These are phyloP conservation scores for Epinotia nisella DNA, from an alignment of 2,888 invertebrate species.

Conservation along the genomic window DNA sequence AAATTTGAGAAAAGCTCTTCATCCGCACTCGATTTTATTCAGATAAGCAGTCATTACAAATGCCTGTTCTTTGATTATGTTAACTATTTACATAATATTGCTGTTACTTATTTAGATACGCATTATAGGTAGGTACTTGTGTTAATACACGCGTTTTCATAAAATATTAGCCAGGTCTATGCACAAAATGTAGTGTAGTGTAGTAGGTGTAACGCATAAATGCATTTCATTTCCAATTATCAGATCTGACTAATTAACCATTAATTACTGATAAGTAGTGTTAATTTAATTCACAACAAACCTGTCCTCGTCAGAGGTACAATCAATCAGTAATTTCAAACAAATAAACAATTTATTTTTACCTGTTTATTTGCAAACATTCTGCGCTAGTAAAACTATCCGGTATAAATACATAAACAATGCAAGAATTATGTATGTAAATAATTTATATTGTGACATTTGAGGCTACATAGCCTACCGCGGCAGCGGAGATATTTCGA, in stretches of 20 bases:
- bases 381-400: background rate
- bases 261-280: background rate
- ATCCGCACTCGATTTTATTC: background rate
- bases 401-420: background rate
- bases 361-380: background rate
- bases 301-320: no score
- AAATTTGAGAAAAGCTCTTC: slow-evolving; percentile 17
- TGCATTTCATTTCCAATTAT: background rate
- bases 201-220: background rate
- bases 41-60: background rate
- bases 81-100: background rate
- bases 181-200: background rate
- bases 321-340: no score
- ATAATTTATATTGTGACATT: background rate
- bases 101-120: no score
- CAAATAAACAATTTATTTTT: background rate
- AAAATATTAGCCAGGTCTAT: background rate
- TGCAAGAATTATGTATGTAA: background rate
- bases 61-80: background rate
- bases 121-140: no score
- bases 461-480: background rate
- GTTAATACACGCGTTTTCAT: background rate
- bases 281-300: no score
- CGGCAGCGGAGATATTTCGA: background rate
- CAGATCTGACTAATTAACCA: background rate